Evolutionary conservation across 2,888 invertebrate genomes (phyloP).

Genomic region (Ennomos fuscantarius): DNA sequence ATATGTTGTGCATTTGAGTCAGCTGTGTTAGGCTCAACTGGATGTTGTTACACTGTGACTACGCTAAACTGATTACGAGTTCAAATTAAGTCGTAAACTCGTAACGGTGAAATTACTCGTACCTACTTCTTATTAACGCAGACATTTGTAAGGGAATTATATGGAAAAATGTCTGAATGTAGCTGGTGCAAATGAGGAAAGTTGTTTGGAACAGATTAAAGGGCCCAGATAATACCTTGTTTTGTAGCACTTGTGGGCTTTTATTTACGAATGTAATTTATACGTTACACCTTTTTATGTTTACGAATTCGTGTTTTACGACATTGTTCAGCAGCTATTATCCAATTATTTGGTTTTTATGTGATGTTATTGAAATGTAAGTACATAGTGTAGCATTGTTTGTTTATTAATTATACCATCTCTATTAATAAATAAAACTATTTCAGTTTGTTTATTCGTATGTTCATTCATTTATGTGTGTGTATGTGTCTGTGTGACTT

Average conservation of each 20-base stretch:
- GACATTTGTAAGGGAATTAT: slow-evolving; percentile 46
- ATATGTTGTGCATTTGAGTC: no score
- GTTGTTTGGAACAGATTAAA: slow-evolving; percentile 7
- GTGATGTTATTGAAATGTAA: no score
- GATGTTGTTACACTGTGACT: slow-evolving; percentile 48
- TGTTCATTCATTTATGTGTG: no score
- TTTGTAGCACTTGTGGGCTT: slow-evolving; percentile 5
- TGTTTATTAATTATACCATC: no score
- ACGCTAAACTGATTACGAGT: slow-evolving; percentile 80
- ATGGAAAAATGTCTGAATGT: slow-evolving; percentile 26
- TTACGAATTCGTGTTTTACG: no score
- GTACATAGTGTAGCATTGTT: no score
- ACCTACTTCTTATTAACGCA: slow-evolving; percentile 63
- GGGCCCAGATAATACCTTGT: slow-evolving; percentile 5
- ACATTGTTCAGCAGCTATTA: no score
- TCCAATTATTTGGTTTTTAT: no score
- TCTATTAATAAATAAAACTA: no score
- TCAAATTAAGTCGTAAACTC: slow-evolving; percentile 82
- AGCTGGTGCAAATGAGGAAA: slow-evolving; percentile 7
- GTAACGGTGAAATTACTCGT: slow-evolving; percentile 71
- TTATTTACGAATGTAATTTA: not conserved
- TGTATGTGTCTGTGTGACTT: no score
- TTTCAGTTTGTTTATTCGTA: no score
- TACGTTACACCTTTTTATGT: no score
- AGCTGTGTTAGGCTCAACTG: not conserved